Percentiles rank a stretch among this genome's conserved stretches.
Conservation (phyloP, 2,113 vertebrate species). For the Varanus komodoensis region DNA sequence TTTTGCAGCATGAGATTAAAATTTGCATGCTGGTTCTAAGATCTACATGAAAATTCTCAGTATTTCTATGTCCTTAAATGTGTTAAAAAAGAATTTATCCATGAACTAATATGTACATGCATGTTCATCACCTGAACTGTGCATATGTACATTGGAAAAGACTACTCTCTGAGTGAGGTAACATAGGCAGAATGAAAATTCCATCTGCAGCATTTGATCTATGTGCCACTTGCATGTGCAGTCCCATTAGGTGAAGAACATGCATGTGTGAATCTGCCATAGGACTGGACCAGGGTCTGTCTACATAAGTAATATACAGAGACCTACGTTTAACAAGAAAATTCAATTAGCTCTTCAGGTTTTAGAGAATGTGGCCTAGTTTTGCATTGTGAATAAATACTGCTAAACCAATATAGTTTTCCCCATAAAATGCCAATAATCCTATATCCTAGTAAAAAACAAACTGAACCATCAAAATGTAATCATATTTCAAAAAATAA, state of each 20-base stretch:
- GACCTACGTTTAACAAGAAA: not conserved
- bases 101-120: not conserved
- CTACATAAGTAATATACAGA: not conserved
- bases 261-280: not conserved
- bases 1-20: not conserved
- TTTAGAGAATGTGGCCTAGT: not conserved
- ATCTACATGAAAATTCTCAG: not conserved
- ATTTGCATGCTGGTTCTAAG: accelerated
- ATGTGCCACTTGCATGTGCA: not conserved
- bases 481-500: not conserved
- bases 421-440: not conserved
- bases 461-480: not conserved
- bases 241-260: not conserved
- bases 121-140: not conserved
- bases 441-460: slow-evolving; percentile 6
- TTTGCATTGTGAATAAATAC: not conserved
- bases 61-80: accelerated
- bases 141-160: not conserved
- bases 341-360: slow-evolving; percentile 4
- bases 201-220: not conserved
- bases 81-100: not conserved
- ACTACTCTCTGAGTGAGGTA: not conserved
- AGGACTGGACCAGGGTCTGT: not conserved
- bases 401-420: slow-evolving; percentile 10
- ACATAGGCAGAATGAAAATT: not conserved